Evolutionary conservation across 2,113 vertebrate genomes (phyloP).

Genomic region (Zosterops lateralis): DNA sequence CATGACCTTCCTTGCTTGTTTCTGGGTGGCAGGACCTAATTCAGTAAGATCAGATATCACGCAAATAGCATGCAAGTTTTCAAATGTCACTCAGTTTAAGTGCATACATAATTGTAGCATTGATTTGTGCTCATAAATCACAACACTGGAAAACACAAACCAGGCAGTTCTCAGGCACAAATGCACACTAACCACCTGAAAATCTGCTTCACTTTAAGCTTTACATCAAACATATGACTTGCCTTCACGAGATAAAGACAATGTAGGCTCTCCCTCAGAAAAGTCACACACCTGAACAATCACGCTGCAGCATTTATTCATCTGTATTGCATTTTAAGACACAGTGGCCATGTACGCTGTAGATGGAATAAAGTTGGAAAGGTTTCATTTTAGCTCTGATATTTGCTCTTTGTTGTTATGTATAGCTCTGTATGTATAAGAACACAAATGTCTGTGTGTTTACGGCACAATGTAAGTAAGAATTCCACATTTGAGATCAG

Average conservation of each 20-base stretch:
- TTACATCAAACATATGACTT: neutral
- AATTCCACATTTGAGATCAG: conserved; percentile 43
- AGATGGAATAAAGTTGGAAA: neutral
- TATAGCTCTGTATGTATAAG: neutral
- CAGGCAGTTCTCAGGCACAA: neutral
- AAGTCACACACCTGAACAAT: neutral
- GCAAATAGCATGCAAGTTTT: neutral
- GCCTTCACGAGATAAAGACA: neutral
- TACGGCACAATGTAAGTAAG: neutral
- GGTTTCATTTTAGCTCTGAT: neutral
- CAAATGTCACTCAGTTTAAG: neutral
- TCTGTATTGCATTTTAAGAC: rapidly evolving
- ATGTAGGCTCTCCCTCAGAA: neutral
- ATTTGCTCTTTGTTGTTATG: neutral
- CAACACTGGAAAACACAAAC: neutral
- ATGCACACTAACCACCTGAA: rapidly evolving
- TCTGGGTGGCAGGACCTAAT: neutral
- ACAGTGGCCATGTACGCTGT: rapidly evolving
- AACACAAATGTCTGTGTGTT: neutral
- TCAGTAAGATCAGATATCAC: neutral
- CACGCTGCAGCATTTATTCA: rapidly evolving
- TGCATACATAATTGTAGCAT: neutral
- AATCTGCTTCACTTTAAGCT: neutral
- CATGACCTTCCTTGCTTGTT: neutral
- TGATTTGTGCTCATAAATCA: neutral